Conservation (phyloP, 2,888 invertebrate genomes). For the Aproaerema taeniolella region DNA sequence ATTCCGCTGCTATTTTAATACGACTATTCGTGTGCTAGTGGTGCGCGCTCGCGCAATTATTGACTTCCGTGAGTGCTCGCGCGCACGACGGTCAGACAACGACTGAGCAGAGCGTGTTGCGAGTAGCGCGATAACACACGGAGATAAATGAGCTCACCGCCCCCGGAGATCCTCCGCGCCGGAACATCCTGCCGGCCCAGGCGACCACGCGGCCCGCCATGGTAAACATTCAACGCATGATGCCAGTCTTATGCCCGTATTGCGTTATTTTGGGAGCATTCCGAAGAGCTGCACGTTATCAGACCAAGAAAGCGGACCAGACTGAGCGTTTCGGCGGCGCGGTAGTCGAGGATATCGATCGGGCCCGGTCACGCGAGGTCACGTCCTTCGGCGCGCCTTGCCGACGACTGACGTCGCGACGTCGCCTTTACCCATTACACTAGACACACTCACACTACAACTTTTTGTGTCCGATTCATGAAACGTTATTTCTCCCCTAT, state of each 20-base stretch:
- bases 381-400: constrained; percentile 75
- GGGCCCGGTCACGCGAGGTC: constrained; percentile 65
- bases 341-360: constrained; percentile 63
- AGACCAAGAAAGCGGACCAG: constrained; percentile 50
- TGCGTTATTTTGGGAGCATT: constrained; percentile 25
- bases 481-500: too few relatives aligned
- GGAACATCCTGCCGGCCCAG: constrained; percentile 65
- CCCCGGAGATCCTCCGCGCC: constrained; percentile 67
- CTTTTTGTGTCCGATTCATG: too few relatives aligned
- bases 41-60: constrained; percentile 69
- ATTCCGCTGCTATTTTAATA: constrained; percentile 71
- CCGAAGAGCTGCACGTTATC: constrained; percentile 46
- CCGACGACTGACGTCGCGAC: constrained; percentile 29
- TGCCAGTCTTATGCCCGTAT: constrained; percentile 21
- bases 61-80: constrained; percentile 74
- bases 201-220: constrained; percentile 62
- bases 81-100: constrained; percentile 67
- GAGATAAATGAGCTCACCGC: constrained; percentile 72
- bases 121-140: constrained; percentile 55
- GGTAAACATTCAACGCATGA: constrained; percentile 22
- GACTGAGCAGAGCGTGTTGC: constrained; percentile 63
- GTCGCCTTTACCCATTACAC: constrained; percentile 4
- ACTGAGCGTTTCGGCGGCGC: constrained; percentile 55
- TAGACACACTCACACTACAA: constrained; percentile 1
- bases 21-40: constrained; percentile 68